Conservation (phyloP, 2,888 invertebrate species). For the Unio pictorum region DNA sequence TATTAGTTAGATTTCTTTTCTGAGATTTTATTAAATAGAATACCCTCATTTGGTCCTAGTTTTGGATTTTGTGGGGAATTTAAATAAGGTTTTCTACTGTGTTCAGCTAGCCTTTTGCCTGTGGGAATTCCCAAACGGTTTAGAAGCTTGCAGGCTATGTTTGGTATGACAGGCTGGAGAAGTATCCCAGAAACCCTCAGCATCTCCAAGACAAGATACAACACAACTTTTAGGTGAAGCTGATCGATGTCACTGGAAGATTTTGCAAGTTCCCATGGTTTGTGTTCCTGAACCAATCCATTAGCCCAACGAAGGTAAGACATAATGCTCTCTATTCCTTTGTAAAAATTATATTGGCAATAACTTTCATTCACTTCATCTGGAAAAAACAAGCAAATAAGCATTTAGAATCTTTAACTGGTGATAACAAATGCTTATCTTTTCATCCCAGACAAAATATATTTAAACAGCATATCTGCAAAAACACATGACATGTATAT, state of each 20-base stretch:
- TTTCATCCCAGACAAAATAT: not conserved
- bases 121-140: constrained; percentile 65
- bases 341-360: constrained; percentile 84
- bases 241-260: constrained; percentile 73
- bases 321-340: constrained; percentile 85
- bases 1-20: no score
- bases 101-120: constrained; percentile 36
- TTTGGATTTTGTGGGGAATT: constrained; percentile 29
- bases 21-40: constrained; percentile 13
- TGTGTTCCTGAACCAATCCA: constrained; percentile 86
- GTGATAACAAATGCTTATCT: not conserved
- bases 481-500: not conserved
- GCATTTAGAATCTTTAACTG: not conserved
- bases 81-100: constrained; percentile 31
- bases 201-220: constrained; percentile 89
- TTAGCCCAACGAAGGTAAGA: constrained; percentile 84
- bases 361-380: constrained; percentile 79
- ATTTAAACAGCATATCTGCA: not conserved
- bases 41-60: constrained; percentile 28
- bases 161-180: constrained; percentile 89
- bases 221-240: constrained; percentile 76
- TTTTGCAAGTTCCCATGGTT: constrained; percentile 91
- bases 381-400: constrained; percentile 57
- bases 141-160: constrained; percentile 79
- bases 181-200: constrained; percentile 85